A percentile compares a stretch with the other conserved stretches of the same genome.
Evolutionary conservation across 2,888 invertebrate species (phyloP).

Genomic region (Drosophila mulleri): DNA sequence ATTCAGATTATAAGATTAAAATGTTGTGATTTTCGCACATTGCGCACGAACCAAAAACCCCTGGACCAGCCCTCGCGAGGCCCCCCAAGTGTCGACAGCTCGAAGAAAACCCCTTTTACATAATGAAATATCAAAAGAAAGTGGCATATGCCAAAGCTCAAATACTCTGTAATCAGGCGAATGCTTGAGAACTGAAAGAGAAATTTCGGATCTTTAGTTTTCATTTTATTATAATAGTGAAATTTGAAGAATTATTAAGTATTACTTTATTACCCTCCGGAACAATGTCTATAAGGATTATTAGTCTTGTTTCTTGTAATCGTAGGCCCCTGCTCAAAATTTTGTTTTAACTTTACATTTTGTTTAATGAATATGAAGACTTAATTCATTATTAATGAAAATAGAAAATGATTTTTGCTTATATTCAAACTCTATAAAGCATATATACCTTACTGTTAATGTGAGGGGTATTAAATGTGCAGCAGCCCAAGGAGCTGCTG

Average conservation of each 20-base stretch:
- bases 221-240: no score
- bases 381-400: no score
- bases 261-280: no score
- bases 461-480: conserved; percentile 22
- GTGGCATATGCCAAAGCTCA: not conserved
- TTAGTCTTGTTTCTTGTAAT: no score
- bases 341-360: no score
- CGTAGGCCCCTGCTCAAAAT: no score
- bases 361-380: no score
- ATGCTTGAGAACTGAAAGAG: not conserved
- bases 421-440: not conserved
- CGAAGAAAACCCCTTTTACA: conserved; percentile 45
- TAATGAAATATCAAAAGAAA: conserved; percentile 50
- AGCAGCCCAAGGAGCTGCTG: conserved; percentile 16
- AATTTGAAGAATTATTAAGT: no score
- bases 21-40: conserved; percentile 78
- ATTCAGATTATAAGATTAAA: conserved; percentile 82
- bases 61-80: conserved; percentile 1
- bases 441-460: not conserved
- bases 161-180: not conserved
- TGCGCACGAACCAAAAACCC: conserved; percentile 49
- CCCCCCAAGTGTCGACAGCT: conserved; percentile 6
- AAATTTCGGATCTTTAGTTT: not conserved
- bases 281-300: no score
- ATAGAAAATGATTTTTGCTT: no score